These are phyloP conservation scores for Rhodeus uyekii DNA, from an alignment of 2,797 vertebrate species.

Conservation along the genomic window DNA sequence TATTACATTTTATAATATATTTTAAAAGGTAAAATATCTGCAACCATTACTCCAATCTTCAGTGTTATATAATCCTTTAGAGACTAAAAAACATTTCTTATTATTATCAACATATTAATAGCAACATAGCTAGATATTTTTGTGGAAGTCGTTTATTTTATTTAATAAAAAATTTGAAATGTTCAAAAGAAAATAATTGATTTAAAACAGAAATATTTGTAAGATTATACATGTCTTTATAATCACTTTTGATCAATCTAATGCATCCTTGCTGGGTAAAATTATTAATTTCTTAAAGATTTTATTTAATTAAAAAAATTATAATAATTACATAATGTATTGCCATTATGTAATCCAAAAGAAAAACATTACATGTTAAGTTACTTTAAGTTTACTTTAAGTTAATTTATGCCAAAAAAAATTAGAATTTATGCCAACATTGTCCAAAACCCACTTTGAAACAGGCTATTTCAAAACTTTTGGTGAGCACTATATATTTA, in stretches of 20 bases:
- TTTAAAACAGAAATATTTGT: too few relatives aligned
- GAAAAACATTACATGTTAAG: neutral
- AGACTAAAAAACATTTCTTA: neutral
- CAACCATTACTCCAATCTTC: neutral
- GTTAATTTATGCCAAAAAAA: neutral
- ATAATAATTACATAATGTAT: too few relatives aligned
- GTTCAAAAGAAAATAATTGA: too few relatives aligned
- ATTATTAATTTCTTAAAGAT: neutral
- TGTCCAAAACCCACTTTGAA: neutral
- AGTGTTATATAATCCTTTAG: neutral
- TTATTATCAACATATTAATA: too few relatives aligned
- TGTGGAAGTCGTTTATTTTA: too few relatives aligned
- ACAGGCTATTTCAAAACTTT: neutral
- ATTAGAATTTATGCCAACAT: neutral
- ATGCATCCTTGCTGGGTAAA: too few relatives aligned
- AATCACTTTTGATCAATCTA: too few relatives aligned
- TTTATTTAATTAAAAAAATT: too few relatives aligned
- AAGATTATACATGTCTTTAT: too few relatives aligned
- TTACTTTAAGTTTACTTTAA: too few relatives aligned
- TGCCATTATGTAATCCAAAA: neutral
- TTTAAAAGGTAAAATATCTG: neutral
- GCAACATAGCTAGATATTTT: too few relatives aligned
- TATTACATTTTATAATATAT: neutral
- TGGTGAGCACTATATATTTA: neutral
- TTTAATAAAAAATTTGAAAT: neutral